These are phyloP conservation scores for Melanotaenia nigrans DNA, from an alignment of 2,797 vertebrate genomes.

Conservation along the genomic window DNA sequence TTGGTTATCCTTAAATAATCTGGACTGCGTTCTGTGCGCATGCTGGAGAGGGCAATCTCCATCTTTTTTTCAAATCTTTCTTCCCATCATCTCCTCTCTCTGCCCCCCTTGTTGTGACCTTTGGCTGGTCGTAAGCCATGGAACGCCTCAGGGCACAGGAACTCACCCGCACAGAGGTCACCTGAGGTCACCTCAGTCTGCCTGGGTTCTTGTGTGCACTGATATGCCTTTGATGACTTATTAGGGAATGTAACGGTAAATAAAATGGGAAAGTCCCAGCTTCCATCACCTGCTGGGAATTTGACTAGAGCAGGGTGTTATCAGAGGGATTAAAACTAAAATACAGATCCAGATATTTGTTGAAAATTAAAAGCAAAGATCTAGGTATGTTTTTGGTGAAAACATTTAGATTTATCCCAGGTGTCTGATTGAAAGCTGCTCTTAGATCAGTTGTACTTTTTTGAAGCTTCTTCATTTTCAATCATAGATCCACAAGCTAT, in stretches of 20 bases:
- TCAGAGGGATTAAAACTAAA: conserved; percentile 40
- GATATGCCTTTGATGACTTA: conserved; percentile 74
- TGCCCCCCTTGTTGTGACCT: conserved; percentile 56
- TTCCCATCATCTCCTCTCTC: conserved; percentile 43
- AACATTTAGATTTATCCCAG: conserved; percentile 17
- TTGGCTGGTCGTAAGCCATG: conserved; percentile 58
- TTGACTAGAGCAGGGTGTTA: conserved; percentile 47
- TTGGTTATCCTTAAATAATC: conserved; percentile 73
- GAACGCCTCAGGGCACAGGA: conserved; percentile 71
- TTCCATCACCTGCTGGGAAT: conserved; percentile 60
- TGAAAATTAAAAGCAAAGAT: conserved; percentile 27
- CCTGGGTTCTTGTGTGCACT: conserved; percentile 59
- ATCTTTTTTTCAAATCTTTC: conserved; percentile 48
- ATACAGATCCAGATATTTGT: conserved; percentile 33
- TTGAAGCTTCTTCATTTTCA: conserved; percentile 18
- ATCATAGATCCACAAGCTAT: conserved; percentile 5
- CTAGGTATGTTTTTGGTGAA: conserved; percentile 24
- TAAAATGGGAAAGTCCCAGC: conserved; percentile 59
- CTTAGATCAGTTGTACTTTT: conserved; percentile 16
- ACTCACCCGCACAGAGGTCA: conserved; percentile 74
- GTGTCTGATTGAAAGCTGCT: conserved; percentile 25
- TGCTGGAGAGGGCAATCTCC: conserved; percentile 46
- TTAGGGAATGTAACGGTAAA: conserved; percentile 70
- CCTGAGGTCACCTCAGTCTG: conserved; percentile 61
- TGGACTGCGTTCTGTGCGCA: conserved; percentile 50